Evolutionary conservation across 2,797 vertebrate genomes (phyloP).

Genomic region (Enteromius mattozi): DNA sequence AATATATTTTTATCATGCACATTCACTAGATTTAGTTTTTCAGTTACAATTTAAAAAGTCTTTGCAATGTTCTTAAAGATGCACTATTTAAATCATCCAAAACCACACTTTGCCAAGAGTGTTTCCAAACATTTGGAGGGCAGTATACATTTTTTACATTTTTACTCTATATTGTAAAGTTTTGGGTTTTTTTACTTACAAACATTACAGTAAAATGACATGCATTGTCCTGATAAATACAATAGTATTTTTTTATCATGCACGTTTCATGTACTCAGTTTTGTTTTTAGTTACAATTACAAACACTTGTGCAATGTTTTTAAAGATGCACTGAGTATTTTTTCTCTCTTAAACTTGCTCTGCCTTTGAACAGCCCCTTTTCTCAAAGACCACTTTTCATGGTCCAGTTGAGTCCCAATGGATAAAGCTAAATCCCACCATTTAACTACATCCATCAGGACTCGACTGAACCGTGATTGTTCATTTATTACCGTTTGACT

Average conservation of each 20-base stretch:
- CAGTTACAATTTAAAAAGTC: background rate
- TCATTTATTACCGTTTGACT: background rate
- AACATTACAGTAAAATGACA: background rate
- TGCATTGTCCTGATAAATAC: background rate
- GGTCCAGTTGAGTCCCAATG: background rate
- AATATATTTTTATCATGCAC: background rate
- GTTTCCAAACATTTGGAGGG: too few relatives aligned
- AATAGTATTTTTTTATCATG: background rate
- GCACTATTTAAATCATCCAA: background rate
- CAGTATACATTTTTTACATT: background rate
- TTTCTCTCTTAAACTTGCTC: background rate
- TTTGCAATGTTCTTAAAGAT: background rate
- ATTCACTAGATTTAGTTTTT: background rate
- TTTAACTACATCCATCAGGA: background rate
- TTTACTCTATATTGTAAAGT: background rate
- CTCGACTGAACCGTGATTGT: background rate
- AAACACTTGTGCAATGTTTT: background rate
- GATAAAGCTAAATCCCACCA: slow-evolving; percentile 11
- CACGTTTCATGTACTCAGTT: too few relatives aligned
- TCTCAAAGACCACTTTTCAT: background rate
- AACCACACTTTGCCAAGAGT: too few relatives aligned
- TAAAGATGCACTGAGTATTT: background rate
- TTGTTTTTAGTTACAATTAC: background rate
- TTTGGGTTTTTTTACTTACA: too few relatives aligned
- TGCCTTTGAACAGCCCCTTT: background rate